Percentiles rank a stretch among this genome's conserved stretches.
These are phyloP conservation scores for Oryzias curvinotus DNA, from an alignment of 2,113 vertebrate genomes.

Conservation along the genomic window DNA sequence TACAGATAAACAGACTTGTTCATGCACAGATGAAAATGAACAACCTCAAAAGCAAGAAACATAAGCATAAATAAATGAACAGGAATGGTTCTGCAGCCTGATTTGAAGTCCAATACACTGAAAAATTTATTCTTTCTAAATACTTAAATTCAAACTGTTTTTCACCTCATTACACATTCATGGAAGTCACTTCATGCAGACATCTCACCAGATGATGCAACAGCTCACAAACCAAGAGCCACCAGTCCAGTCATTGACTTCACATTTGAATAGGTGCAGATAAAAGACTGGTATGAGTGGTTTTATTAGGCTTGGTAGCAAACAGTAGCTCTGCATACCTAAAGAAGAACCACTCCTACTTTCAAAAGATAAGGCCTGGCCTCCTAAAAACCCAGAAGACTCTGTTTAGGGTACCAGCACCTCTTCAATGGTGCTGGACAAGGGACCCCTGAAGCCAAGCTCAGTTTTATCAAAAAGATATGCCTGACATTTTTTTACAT, in stretches of 20 bases:
- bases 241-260: conserved; percentile 9
- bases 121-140: conserved; percentile 51
- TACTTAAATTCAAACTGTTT: conserved; percentile 16
- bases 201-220: conserved; percentile 2
- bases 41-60: conserved; percentile 20
- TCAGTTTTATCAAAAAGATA: too few relatives aligned
- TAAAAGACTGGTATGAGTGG: conserved; percentile 3
- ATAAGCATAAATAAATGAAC: conserved; percentile 62
- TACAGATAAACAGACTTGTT: conserved; percentile 1
- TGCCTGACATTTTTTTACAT: too few relatives aligned
- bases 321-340: not conserved
- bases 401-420: too few relatives aligned
- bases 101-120: conserved; percentile 20
- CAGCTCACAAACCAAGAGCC: conserved; percentile 9
- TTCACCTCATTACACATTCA: conserved; percentile 5
- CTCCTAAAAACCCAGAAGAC: too few relatives aligned
- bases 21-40: not conserved
- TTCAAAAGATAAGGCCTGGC: not conserved
- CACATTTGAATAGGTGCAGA: conserved; percentile 17
- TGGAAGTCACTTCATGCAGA: not conserved
- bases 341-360: conserved; percentile 15
- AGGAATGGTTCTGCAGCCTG: conserved; percentile 26
- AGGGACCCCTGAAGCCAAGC: too few relatives aligned
- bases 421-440: too few relatives aligned
- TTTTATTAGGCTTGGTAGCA: conserved; percentile 20